Evolutionary conservation across 2,888 invertebrate species (phyloP).

Genomic region (Rhopalosiphum nymphaeae): DNA sequence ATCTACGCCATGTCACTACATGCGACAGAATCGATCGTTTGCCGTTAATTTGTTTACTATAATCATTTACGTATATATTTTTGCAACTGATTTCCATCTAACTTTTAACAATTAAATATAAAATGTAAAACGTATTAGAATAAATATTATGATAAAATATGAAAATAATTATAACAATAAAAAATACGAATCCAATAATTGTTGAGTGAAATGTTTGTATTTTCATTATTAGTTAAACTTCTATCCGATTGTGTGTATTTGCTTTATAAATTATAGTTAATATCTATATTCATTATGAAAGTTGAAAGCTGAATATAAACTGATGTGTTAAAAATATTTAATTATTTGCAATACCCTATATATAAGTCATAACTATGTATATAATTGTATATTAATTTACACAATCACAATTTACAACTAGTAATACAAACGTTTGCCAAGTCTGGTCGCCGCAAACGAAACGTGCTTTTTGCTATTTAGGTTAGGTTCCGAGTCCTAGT

Average conservation of each 20-base stretch:
- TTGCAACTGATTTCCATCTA: neutral
- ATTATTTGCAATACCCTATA: neutral
- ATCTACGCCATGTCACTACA: neutral
- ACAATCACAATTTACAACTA: neutral
- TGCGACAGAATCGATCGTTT: neutral
- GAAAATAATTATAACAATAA: neutral
- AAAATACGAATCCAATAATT: neutral
- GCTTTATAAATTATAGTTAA: neutral
- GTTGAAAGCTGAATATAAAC: neutral
- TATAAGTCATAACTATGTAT: no score
- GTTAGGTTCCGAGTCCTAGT: neutral
- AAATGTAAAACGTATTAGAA: no score
- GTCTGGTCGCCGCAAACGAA: neutral
- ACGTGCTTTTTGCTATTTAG: neutral
- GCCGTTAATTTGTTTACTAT: neutral
- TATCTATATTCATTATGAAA: neutral
- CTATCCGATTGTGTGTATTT: neutral
- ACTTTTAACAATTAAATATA: neutral
- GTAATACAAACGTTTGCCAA: neutral
- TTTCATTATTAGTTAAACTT: neutral
- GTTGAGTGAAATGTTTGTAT: neutral
- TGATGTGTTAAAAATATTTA: neutral
- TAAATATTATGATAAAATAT: no score
- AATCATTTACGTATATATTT: neutral
- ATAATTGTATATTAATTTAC: constrained; percentile 4